A percentile compares a stretch with the other conserved stretches of the same genome.
Evolutionary conservation across 2,113 vertebrate species (phyloP).

Genomic region (Sterna hirundo): DNA sequence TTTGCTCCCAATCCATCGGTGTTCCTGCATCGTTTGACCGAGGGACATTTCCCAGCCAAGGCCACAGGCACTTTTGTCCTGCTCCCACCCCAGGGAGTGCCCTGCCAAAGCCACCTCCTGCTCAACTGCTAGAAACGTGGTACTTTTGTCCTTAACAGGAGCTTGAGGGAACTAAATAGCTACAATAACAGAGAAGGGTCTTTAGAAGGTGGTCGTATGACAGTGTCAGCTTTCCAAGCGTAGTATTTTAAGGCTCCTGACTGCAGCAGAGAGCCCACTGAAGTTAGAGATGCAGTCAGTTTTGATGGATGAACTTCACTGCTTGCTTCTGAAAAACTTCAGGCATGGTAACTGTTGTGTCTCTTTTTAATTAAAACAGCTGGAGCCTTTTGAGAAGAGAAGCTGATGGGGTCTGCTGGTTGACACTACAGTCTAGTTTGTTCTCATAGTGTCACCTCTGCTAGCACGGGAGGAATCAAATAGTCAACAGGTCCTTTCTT

Average conservation of each 20-base stretch:
- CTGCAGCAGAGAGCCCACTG: background rate
- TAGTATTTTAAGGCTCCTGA: background rate
- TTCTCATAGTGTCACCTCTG: background rate
- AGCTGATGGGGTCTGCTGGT: background rate
- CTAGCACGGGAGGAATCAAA: background rate
- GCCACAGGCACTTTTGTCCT: background rate
- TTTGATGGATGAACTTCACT: background rate
- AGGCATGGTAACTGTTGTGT: background rate
- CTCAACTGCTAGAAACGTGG: fast-evolving
- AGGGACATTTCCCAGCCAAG: background rate
- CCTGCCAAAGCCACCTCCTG: background rate
- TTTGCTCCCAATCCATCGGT: background rate
- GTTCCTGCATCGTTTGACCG: background rate
- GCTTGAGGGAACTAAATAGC: background rate
- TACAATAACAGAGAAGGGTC: background rate
- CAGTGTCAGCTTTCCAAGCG: background rate
- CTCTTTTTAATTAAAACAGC: background rate
- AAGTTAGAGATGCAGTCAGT: background rate
- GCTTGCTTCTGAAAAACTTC: background rate
- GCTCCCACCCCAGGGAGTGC: fast-evolving
- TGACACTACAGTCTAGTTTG: background rate
- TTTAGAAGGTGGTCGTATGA: background rate
- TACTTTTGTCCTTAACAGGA: background rate
- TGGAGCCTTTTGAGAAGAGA: background rate
- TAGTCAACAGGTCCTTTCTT: background rate